phyloP scores from a whole-genome alignment of 30 jellyfish, hydroid and myxozoan species.

The Mastigias papua region DNA sequence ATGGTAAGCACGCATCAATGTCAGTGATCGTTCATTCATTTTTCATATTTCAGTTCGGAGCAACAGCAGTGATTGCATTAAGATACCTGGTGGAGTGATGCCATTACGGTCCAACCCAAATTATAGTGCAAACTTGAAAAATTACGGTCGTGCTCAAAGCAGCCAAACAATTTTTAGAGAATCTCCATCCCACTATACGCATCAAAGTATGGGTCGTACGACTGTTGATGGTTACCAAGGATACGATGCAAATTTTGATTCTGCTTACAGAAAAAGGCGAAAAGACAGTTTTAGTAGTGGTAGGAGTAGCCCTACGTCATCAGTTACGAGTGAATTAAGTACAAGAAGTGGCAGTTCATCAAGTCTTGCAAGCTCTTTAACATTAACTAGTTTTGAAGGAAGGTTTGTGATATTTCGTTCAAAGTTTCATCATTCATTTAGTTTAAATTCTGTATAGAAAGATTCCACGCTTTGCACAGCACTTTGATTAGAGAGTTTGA shows the following conservation, averaged over 20 bases:
- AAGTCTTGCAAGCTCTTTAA: slow-evolving; percentile 90
- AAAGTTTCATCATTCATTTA: no score
- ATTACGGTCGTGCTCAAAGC: slow-evolving; percentile 68
- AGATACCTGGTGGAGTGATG: slow-evolving; percentile 64
- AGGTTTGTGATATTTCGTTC: slow-evolving; percentile 50
- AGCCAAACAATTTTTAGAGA: slow-evolving; percentile 53
- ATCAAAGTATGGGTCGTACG: slow-evolving; percentile 33
- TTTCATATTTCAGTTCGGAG: slow-evolving; percentile 34
- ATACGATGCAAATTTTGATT: slow-evolving; percentile 43
- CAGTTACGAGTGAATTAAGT: slow-evolving; percentile 87
- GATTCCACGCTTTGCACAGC: no score
- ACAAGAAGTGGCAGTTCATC: slow-evolving; percentile 97
- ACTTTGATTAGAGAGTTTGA: no score
- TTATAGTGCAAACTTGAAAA: slow-evolving; percentile 38
- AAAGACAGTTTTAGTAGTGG: slow-evolving; percentile 90
- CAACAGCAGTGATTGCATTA: slow-evolving; percentile 74
- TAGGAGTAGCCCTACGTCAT: slow-evolving; percentile 96
- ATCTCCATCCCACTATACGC: slow-evolving; percentile 44
- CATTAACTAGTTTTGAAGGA: slow-evolving; percentile 95
- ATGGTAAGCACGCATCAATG: neutral
- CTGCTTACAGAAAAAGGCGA: slow-evolving; percentile 50
- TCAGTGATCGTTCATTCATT: neutral
- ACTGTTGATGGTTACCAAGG: slow-evolving; percentile 54
- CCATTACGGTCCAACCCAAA: slow-evolving; percentile 17
- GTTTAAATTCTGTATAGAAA: no score